Evolutionary conservation across 2,888 invertebrate genomes (phyloP).

Genomic region (Acanthoscelides obtectus): DNA sequence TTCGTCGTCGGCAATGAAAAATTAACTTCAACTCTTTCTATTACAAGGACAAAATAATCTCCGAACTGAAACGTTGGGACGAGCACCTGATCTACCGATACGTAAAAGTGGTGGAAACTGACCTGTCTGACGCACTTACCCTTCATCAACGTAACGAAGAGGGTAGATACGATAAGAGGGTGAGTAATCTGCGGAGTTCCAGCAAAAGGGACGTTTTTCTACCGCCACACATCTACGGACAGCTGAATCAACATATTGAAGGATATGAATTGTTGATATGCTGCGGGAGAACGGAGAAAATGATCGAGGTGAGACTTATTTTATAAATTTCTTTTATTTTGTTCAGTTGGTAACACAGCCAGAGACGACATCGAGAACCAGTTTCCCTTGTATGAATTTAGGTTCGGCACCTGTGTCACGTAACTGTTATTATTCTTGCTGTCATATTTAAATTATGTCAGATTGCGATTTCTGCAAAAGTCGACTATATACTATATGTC

Average conservation of each 20-base stretch:
- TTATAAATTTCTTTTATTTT: no score
- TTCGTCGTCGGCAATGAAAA: no score
- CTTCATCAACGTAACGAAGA: constrained; percentile 76
- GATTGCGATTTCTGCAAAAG: no score
- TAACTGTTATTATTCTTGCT: no score
- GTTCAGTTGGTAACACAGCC: no score
- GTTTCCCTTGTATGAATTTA: no score
- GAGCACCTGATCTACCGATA: constrained; percentile 75
- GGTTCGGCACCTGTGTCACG: no score
- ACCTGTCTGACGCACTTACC: constrained; percentile 82
- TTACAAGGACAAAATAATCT: constrained; percentile 55
- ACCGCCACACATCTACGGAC: constrained; percentile 80
- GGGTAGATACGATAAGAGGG: constrained; percentile 66
- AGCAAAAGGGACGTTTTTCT: constrained; percentile 51
- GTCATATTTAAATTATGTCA: no score
- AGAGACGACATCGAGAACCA: no score
- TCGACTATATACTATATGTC: no score
- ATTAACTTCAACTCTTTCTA: no score
- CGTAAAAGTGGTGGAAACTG: constrained; percentile 83
- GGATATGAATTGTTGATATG: constrained; percentile 56
- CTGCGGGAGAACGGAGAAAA: constrained; percentile 43
- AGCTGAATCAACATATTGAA: constrained; percentile 66
- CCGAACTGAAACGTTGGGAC: constrained; percentile 77
- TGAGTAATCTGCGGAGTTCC: constrained; percentile 53
- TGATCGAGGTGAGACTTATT: constrained; percentile 25